Percentiles rank a stretch among this genome's conserved stretches.
Conservation (phyloP, 2,113 vertebrate species). For the Noturus placidus region DNA sequence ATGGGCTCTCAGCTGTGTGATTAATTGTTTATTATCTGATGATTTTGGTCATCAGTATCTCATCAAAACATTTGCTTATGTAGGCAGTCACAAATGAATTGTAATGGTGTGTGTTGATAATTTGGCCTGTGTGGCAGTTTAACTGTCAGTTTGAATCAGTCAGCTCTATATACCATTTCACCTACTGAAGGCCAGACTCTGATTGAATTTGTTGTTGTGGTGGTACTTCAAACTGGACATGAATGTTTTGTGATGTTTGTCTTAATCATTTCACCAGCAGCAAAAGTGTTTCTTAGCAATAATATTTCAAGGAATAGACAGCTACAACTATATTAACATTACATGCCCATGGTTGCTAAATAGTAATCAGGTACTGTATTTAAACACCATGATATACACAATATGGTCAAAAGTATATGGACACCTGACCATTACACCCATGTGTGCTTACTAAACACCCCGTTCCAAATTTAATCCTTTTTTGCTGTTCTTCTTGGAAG, state of each 20-base stretch:
- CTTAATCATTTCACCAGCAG: neutral
- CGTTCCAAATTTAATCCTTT: neutral
- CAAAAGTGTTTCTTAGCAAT: neutral
- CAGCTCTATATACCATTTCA: neutral
- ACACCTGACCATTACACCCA: neutral
- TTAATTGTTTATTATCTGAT: neutral
- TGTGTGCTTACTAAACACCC: neutral
- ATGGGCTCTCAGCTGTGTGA: neutral
- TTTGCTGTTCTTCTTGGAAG: neutral
- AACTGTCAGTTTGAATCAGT: slow-evolving; percentile 19
- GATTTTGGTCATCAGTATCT: neutral
- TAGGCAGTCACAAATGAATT: neutral
- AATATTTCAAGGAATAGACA: neutral
- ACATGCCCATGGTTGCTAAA: neutral
- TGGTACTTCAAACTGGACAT: neutral
- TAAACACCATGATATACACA: neutral
- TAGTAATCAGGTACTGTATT: neutral
- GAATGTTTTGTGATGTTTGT: neutral
- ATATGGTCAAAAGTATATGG: neutral
- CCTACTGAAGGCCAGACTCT: neutral
- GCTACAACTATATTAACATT: neutral
- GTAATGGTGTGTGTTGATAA: neutral
- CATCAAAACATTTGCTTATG: slow-evolving; percentile 13
- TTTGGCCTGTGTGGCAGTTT: neutral
- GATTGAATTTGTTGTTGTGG: neutral